Evolutionary conservation across 2,797 vertebrate species (phyloP).

Genomic region (Luscinia megarhynchos): DNA sequence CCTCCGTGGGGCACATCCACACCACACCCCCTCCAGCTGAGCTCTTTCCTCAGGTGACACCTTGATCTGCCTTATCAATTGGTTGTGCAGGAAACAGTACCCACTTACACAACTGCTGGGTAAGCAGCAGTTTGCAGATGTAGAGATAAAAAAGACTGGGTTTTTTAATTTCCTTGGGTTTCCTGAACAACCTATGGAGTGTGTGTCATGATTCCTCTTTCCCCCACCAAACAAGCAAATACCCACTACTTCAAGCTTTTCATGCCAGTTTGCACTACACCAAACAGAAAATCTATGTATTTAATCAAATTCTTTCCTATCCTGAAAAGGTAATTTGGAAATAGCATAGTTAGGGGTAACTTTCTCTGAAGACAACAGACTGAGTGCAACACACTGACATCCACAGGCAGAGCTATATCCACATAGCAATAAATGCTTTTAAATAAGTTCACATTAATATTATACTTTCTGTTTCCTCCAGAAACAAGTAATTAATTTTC

Average conservation of each 20-base stretch:
- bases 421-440: not conserved
- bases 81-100: not conserved
- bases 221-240: not conserved
- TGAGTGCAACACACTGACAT: not conserved
- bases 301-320: not conserved
- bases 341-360: not conserved
- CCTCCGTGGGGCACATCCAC: rapidly evolving
- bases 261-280: not conserved
- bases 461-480: not conserved
- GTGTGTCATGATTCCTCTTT: not conserved
- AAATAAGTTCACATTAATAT: not conserved
- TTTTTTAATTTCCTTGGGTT: not conserved
- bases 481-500: not conserved
- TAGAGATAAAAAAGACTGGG: not conserved
- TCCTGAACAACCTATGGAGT: not conserved
- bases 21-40: not conserved
- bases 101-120: not conserved
- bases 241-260: not conserved
- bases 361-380: not conserved
- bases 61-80: not conserved
- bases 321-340: not conserved
- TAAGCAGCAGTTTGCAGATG: not conserved
- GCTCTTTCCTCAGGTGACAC: not conserved
- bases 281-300: not conserved
- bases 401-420: not conserved